phyloP scores from a whole-genome alignment of 2,113 vertebrate species.

The Dicentrarchus labrax region DNA sequence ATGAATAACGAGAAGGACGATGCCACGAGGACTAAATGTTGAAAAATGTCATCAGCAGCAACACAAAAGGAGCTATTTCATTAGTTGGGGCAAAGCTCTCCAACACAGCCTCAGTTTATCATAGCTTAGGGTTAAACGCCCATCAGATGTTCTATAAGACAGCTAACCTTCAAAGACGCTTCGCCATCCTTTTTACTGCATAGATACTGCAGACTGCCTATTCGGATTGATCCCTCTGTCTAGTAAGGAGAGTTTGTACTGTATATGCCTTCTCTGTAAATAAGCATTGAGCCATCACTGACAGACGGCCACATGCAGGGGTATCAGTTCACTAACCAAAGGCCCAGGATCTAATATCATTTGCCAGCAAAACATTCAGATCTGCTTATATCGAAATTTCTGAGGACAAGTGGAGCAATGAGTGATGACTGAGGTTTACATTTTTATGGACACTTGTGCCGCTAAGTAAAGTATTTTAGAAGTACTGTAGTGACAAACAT shows the following conservation, averaged over 20 bases:
- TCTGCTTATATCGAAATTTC: slow-evolving; percentile 46
- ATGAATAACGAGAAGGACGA: slow-evolving; percentile 48
- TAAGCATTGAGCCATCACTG: slow-evolving; percentile 28
- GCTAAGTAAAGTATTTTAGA: background rate
- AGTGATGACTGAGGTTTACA: background rate
- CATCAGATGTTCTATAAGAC: slow-evolving; percentile 46
- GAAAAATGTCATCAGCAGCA: slow-evolving; percentile 41
- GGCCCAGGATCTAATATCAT: slow-evolving; percentile 34
- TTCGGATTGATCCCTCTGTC: slow-evolving; percentile 30
- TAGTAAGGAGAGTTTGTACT: slow-evolving; percentile 10
- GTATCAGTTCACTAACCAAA: slow-evolving; percentile 43
- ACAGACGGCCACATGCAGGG: slow-evolving; percentile 44
- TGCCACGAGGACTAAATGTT: slow-evolving; percentile 27
- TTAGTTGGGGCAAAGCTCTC: slow-evolving; percentile 22
- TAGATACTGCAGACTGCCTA: background rate
- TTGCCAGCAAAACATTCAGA: slow-evolving; percentile 49
- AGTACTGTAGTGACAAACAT: background rate
- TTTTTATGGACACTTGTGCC: background rate
- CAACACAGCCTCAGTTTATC: background rate
- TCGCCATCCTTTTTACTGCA: slow-evolving; percentile 20
- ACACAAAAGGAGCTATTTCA: slow-evolving; percentile 54
- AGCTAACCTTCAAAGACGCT: slow-evolving; percentile 46
- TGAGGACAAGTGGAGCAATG: slow-evolving; percentile 32
- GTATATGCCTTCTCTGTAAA: slow-evolving; percentile 41
- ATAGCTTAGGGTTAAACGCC: slow-evolving; percentile 59